Evolutionary conservation across 2,113 vertebrate genomes (phyloP).

Genomic region (Seriola dumerili): DNA sequence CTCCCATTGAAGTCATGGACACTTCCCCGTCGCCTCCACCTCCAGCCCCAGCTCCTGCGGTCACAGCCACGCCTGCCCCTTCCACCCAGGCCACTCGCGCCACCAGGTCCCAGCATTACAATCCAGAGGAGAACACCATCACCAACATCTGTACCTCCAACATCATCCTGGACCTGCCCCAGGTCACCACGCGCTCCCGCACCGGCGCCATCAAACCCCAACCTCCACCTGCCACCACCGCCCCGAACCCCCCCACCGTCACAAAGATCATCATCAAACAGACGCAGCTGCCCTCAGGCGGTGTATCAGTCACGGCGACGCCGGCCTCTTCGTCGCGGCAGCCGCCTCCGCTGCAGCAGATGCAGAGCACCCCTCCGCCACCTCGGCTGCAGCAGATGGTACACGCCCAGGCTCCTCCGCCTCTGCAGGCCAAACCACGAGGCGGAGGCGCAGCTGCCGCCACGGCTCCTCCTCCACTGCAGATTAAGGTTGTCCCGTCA

Average conservation of each 20-base stretch:
- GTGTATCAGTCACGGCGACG: constrained; percentile 84
- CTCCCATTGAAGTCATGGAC: constrained; percentile 81
- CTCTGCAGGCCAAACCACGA: constrained; percentile 84
- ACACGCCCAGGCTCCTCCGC: constrained; percentile 81
- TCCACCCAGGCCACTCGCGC: constrained; percentile 39
- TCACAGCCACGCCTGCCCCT: background rate
- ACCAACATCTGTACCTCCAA: constrained; percentile 89
- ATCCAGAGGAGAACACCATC: constrained; percentile 86
- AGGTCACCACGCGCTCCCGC: constrained; percentile 84
- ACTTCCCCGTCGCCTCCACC: constrained; percentile 74
- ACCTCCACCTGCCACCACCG: constrained; percentile 60
- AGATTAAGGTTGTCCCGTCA: constrained; percentile 82
- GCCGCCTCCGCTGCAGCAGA: constrained; percentile 90
- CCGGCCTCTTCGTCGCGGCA: constrained; percentile 85
- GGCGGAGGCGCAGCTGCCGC: constrained; percentile 52
- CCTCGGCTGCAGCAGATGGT: constrained; percentile 86
- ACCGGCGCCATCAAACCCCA: constrained; percentile 82
- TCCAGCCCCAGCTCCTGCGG: constrained; percentile 12
- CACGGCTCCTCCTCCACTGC: constrained; percentile 68
- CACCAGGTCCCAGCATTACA: constrained; percentile 75
- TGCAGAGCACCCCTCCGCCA: constrained; percentile 85
- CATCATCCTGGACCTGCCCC: constrained; percentile 86
- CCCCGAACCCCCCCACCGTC: constrained; percentile 77
- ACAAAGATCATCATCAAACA: constrained; percentile 93
- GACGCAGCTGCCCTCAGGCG: constrained; percentile 84